These are phyloP conservation scores for Galaxias olidus DNA, from an alignment of 2,797 vertebrate species.

Conservation along the genomic window DNA sequence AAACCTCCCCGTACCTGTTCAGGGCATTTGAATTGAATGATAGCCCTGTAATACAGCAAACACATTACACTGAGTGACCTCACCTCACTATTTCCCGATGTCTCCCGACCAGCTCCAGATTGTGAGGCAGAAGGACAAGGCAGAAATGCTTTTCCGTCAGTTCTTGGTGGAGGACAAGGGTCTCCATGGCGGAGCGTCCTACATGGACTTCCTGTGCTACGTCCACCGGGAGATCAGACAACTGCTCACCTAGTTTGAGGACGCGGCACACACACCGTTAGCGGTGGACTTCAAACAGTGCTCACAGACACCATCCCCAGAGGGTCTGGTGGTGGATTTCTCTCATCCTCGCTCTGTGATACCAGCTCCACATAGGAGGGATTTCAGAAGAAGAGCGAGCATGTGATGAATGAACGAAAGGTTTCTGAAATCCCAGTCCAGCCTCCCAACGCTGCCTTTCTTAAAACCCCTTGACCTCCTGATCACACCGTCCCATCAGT, in stretches of 20 bases:
- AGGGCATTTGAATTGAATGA: too few relatives aligned
- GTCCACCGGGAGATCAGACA: slow-evolving; percentile 93
- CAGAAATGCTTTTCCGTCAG: slow-evolving; percentile 89
- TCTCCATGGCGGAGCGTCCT: slow-evolving; percentile 87
- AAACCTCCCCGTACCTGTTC: too few relatives aligned
- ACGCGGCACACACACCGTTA: slow-evolving; percentile 17
- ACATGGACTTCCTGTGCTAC: slow-evolving; percentile 93
- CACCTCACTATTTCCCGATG: neutral
- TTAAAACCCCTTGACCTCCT: slow-evolving; percentile 19
- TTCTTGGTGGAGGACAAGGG: slow-evolving; percentile 93
- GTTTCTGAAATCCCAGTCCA: slow-evolving; percentile 29
- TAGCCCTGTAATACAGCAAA: too few relatives aligned
- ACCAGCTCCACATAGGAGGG: slow-evolving; percentile 1
- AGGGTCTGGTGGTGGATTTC: slow-evolving; percentile 20
- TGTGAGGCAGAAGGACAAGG: slow-evolving; percentile 88
- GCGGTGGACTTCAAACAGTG: slow-evolving; percentile 33
- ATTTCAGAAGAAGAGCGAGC: slow-evolving; percentile 19
- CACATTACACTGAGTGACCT: too few relatives aligned
- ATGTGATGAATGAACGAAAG: slow-evolving; percentile 13
- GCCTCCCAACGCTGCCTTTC: slow-evolving; percentile 63
- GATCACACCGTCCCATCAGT: neutral
- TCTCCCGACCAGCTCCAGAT: slow-evolving; percentile 79
- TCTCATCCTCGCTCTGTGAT: neutral
- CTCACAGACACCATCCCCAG: slow-evolving; percentile 32
- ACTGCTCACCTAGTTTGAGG: slow-evolving; percentile 83